Evolutionary conservation across 2,797 vertebrate genomes (phyloP), one percentile per base, ranked within the genome.

Genomic region (Sebastes hubbsi): DNA sequence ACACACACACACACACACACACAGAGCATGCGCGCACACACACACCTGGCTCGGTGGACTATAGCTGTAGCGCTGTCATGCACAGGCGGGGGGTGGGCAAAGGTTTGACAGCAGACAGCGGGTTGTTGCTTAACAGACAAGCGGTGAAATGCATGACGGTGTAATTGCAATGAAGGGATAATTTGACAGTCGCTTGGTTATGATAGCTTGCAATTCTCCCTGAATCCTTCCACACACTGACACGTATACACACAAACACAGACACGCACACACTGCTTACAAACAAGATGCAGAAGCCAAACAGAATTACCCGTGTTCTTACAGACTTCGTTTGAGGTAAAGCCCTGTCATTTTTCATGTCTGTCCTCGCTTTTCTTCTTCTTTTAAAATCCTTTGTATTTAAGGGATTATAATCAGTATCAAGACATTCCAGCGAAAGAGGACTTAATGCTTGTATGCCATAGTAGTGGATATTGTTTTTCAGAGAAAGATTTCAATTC

Each of bases 111-210:
- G 87, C 78, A 89, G 81, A 84, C 89, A 84, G 72, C 68, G 62
- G 73, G 88, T 84, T 84, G 88, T 85, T 91, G 81, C 88, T 89
- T 81, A 85, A 90, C 88, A 89, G 90, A 91, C 88, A 86, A 78
- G 86, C 70, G 25, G 81, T 84, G 86, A 79, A 91, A 90, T 77
- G 38, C 76, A 79, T 88, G 88, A 81, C 86, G 49, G 84, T 86
- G 88, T 91, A 93, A 94, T 93, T 94, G 90, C 71, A 92, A 83
- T 90, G 89, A 93, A 84, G 77, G 84, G 88, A 94, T 93, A 81
- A 93, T 95, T 93, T 94, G 93, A 94, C 94, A 94, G 91, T 74
- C 54, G 69, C 81, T 93, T 89, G 83, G 87, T 90, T 90, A 92
- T 90, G 91, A 92, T 92, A 91, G 84, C 87, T 78, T 66, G 56